Conservation (phyloP, 53 echinoderm and acorn worm species). For the Holothuria scabra region DNA sequence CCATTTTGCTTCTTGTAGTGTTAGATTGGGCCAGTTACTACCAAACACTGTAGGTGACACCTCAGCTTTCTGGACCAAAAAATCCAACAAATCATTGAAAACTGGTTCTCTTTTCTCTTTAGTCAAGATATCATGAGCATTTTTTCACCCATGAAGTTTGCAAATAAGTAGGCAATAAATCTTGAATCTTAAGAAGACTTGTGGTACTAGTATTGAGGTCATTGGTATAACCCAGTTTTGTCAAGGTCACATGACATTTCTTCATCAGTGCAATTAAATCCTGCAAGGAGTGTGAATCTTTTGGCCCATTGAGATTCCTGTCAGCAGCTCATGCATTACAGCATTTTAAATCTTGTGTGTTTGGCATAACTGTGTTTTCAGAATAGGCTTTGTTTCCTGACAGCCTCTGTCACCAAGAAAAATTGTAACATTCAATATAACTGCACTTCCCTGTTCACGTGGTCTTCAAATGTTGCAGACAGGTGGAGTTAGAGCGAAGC, state of each 20-base stretch:
- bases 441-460: slow-evolving; percentile 63
- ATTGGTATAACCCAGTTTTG: slow-evolving; percentile 44
- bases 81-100: slow-evolving; percentile 49
- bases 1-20: neutral
- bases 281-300: slow-evolving; percentile 53
- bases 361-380: slow-evolving; percentile 55
- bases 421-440: slow-evolving; percentile 61
- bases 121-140: slow-evolving; percentile 53
- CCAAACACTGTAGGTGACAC: slow-evolving; percentile 60
- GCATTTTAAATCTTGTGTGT: slow-evolving; percentile 56
- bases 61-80: slow-evolving; percentile 42
- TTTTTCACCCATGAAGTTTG: slow-evolving; percentile 56
- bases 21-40: slow-evolving; percentile 43
- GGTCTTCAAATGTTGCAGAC: slow-evolving; percentile 59
- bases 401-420: slow-evolving; percentile 53
- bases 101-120: slow-evolving; percentile 41
- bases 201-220: slow-evolving; percentile 51
- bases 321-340: slow-evolving; percentile 56
- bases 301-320: slow-evolving; percentile 42
- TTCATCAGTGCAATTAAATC: slow-evolving; percentile 49
- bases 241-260: slow-evolving; percentile 44
- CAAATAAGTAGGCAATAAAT: slow-evolving; percentile 43
- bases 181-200: slow-evolving; percentile 51
- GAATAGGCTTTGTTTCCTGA: slow-evolving; percentile 45
- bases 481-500: slow-evolving; percentile 47